phyloP scores from a whole-genome alignment of 2,113 vertebrate species.

The Toxostoma redivivum region DNA sequence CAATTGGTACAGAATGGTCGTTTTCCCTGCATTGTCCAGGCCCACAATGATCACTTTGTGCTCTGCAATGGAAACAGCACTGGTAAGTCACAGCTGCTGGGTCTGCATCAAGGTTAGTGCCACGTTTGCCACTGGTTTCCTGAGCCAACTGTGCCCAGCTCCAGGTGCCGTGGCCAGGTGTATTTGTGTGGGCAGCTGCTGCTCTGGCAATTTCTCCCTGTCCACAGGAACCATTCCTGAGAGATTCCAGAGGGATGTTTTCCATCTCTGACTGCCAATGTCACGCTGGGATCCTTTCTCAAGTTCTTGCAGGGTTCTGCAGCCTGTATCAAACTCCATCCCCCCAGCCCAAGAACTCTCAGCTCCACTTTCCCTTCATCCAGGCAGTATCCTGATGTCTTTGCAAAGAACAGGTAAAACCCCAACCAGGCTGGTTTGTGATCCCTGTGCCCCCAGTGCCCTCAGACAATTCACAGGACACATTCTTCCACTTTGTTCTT shows the following conservation, averaged over 20 bases:
- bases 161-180: background rate
- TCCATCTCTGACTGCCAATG: background rate
- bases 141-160: background rate
- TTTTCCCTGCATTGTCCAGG: conserved; percentile 98
- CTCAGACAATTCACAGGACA: fast-evolving
- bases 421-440: fast-evolving
- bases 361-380: background rate
- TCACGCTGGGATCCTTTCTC: background rate
- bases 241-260: fast-evolving
- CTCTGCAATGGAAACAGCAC: conserved; percentile 77
- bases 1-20: conserved; percentile 98
- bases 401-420: background rate
- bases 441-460: background rate
- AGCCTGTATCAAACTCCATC: background rate
- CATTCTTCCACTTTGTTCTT: fast-evolving
- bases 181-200: background rate
- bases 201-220: fast-evolving
- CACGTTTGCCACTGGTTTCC: background rate
- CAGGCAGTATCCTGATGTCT: fast-evolving
- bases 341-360: background rate
- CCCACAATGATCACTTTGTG: conserved; percentile 99
- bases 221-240: background rate
- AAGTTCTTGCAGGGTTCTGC: background rate
- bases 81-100: background rate
- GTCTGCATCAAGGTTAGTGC: background rate